Evolutionary conservation across 1,140 invertebrate genomes (phyloP), one percentile per base, ranked within the genome.

Genomic region (Aphidius gifuensis): DNA sequence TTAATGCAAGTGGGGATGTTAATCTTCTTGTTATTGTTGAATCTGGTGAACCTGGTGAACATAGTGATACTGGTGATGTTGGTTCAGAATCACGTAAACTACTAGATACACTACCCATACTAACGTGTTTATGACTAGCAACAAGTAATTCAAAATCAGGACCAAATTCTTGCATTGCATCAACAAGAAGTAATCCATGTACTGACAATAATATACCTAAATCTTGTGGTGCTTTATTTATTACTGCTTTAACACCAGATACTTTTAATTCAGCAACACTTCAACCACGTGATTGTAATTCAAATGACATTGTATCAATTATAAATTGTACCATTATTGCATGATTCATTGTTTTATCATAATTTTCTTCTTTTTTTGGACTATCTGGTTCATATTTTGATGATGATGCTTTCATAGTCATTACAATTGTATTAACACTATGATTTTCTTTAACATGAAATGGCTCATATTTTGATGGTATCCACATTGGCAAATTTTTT

Each of bases 131-230:
- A 80, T 97, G 95, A 77, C 94, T 97, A 8, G 95, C 95, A 9
- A 97, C 88, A 3, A 98, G 81, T 6, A 98, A 79, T 75, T 97
- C 95, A 83, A 96, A 98, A 82, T 98, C 95, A 3, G 90, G 88
- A 0, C 96, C 95, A 80, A 94, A 96, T 7, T 92, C 94, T 78
- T 98, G 96, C 66, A 97, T 82, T 49, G 94, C 95, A 83, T 98
- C 96, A 1, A 96, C 95, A 8, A 98, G 76, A 8, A 98, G 82
- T 54, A 98, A 83, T 66, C 93, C 93, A 78, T 97, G 94, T 9
- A 98, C 93, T 43, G 92, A 93, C 47, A 98, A 84, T 1, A 88
- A 88, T 8, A 94, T 79, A 62, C 86, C 88, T 1, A 88, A 85
- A 75, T 95, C 90, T 42, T 84, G 83, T 1, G 87, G 85, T 57